These are phyloP conservation scores for Drosophila nr. medialis DNA, from an alignment of 2,888 invertebrate genomes.

Conservation along the genomic window DNA sequence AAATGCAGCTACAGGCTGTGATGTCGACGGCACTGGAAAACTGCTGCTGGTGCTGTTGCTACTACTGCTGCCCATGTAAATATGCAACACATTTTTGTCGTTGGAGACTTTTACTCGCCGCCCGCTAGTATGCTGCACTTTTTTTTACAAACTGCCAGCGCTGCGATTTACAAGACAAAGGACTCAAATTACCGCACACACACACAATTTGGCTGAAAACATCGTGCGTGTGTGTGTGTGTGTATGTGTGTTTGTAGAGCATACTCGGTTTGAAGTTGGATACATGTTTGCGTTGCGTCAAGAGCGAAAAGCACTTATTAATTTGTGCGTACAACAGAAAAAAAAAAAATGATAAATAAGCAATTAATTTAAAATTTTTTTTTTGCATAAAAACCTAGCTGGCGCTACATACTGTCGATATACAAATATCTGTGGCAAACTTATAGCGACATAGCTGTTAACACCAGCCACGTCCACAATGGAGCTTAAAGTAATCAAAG, in stretches of 20 bases:
- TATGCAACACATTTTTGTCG: conserved; percentile 54
- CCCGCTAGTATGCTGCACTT: conserved; percentile 73
- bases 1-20: conserved; percentile 75
- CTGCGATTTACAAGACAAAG: conserved; percentile 57
- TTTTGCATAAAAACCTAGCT: not conserved
- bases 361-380: conserved; percentile 22
- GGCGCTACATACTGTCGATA: not conserved
- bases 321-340: conserved; percentile 16
- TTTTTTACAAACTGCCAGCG: conserved; percentile 36
- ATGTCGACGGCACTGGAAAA: conserved; percentile 25
- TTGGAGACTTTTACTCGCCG: conserved; percentile 37
- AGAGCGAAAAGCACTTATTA: conserved; percentile 20
- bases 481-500: not conserved
- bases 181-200: conserved; percentile 42
- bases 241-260: conserved; percentile 2
- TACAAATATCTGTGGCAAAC: not conserved
- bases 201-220: conserved; percentile 13
- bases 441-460: no score
- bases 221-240: not conserved
- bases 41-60: conserved; percentile 22
- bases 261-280: conserved; percentile 9
- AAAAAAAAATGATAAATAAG: conserved; percentile 5
- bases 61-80: conserved; percentile 31
- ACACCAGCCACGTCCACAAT: not conserved
- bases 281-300: conserved; percentile 27